Percentiles rank a stretch among this genome's conserved stretches.
These are phyloP conservation scores for Melipona quadrifasciata DNA, from an alignment of 1,140 invertebrate species.

Conservation along the genomic window DNA sequence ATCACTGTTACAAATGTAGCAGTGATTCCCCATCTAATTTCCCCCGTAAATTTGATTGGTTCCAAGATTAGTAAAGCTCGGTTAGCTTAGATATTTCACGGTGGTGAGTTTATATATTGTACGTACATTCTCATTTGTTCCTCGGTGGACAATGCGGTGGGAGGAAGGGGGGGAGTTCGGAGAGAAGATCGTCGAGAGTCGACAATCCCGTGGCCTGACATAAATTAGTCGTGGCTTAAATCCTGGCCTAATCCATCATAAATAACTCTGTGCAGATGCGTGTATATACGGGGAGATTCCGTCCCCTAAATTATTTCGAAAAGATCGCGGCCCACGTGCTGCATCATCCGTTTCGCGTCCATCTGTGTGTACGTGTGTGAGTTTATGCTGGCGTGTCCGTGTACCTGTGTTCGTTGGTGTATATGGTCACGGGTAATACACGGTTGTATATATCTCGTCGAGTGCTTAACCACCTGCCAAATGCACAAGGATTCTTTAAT, in stretches of 20 bases:
- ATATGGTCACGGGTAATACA: conserved; percentile 2
- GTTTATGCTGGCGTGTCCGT: neutral
- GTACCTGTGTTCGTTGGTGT: neutral
- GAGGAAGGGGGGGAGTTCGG: neutral
- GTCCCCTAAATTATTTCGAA: conserved; percentile 81
- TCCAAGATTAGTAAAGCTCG: neutral
- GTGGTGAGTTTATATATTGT: conserved; percentile 6
- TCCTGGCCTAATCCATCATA: conserved; percentile 79
- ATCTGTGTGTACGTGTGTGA: neutral
- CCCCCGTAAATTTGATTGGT: neutral
- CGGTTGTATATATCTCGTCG: conserved; percentile 27
- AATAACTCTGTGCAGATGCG: conserved; percentile 79
- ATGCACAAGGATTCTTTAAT: conserved; percentile 57
- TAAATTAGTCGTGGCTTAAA: conserved; percentile 80
- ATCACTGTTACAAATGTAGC: too few species aligned
- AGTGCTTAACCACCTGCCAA: conserved; percentile 67
- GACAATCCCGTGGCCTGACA: conserved; percentile 71
- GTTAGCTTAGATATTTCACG: conserved; percentile 3
- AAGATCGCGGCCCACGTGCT: conserved; percentile 75
- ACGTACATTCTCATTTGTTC: neutral
- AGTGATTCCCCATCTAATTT: neutral
- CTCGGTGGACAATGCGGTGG: too few species aligned
- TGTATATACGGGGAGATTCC: conserved; percentile 70
- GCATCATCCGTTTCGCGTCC: conserved; percentile 55
- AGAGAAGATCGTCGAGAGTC: conserved; percentile 67